Base-by-base conservation (phyloP, 2,888 invertebrate genomes). In the Rhamnusium bicolor region DNA sequence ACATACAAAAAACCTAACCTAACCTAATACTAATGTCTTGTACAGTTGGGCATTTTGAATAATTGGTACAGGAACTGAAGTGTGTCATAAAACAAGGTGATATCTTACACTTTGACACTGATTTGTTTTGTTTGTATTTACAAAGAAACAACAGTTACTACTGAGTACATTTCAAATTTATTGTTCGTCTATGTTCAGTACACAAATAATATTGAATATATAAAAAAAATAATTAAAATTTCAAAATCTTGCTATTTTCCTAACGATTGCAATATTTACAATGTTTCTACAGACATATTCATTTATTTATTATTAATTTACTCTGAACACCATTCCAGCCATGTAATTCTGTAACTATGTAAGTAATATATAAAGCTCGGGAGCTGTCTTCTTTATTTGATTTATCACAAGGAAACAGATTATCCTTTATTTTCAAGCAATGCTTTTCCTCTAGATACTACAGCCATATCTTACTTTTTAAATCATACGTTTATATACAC, bases 221-320 rank as follows among this genome's bases (percentile, higher is more conserved):
- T 58, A 58, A 58, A 58, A 54, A 58, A 58, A 58, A 58, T 58
- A 58, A 58, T 40, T 40, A 40, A 58, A 58, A 58, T 58, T 29
- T 58, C 58, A 32, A 29, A 29, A 29, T 29, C 32, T 58, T 6
- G 27, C 29, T 58, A 58, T 58, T 14, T 58, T 58, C 18, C 32
- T 32, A 16, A 58, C 27, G 32, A 27, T 32, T 32, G 58, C 29
- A 58, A 32, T 58, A 58, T 58, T 29, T 58, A 58, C 58, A 58
- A 58, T 29, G 58, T 58, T 58, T 58, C 58, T 58, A 58, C 58
- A 58, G 58, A 58, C 58, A 58, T 40, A 10, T 56, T 56, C 8
- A 56, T 56, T 56, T 58, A 58, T 40, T 14, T 40, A 29, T 56
- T 18, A 56, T 58, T 58, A 29, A 32, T 18, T 58, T 29, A 16